A percentile compares a stretch with the other conserved stretches of the same genome.
Evolutionary conservation across 2,888 invertebrate species (phyloP).

Genomic region (Diogma glabrata): DNA sequence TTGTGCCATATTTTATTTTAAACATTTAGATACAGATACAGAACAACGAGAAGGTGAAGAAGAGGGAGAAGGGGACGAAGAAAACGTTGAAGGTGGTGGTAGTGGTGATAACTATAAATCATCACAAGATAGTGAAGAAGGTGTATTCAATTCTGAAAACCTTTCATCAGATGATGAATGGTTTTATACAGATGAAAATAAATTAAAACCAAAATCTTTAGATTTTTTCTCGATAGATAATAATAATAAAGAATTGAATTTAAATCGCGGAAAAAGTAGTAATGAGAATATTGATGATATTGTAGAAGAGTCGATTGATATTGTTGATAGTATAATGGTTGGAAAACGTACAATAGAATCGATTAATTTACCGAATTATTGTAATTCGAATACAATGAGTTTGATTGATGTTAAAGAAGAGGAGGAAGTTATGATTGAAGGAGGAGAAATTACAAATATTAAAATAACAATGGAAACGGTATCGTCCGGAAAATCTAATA

Average conservation of each 20-base stretch:
- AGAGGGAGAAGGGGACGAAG: slow-evolving; percentile 1
- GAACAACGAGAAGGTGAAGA: slow-evolving; percentile 40
- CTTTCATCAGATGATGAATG: slow-evolving; percentile 49
- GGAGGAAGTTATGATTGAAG: too few relatives aligned
- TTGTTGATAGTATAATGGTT: slow-evolving; percentile 1
- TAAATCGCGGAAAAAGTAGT: too few relatives aligned
- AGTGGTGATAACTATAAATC: slow-evolving; percentile 17
- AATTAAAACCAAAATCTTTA: slow-evolving; percentile 4
- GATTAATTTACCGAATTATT: slow-evolving; percentile 1
- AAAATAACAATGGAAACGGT: slow-evolving; percentile 3
- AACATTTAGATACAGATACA: slow-evolving; percentile 76
- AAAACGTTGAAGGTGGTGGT: not conserved
- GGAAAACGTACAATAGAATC: too few relatives aligned
- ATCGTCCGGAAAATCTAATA: slow-evolving; percentile 3
- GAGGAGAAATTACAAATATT: too few relatives aligned
- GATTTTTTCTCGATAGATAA: slow-evolving; percentile 9
- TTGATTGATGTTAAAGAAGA: not conserved
- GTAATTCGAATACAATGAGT: not conserved
- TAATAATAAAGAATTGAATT: slow-evolving; percentile 9
- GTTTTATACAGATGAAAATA: slow-evolving; percentile 25
- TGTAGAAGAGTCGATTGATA: not conserved
- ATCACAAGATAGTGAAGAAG: slow-evolving; percentile 34
- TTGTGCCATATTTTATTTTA: slow-evolving; percentile 74
- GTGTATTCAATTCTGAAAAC: slow-evolving; percentile 31
- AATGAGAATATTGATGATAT: not conserved